These are phyloP conservation scores for Prolemur simus DNA, from an alignment of 2,113 vertebrate genomes.

Conservation along the genomic window DNA sequence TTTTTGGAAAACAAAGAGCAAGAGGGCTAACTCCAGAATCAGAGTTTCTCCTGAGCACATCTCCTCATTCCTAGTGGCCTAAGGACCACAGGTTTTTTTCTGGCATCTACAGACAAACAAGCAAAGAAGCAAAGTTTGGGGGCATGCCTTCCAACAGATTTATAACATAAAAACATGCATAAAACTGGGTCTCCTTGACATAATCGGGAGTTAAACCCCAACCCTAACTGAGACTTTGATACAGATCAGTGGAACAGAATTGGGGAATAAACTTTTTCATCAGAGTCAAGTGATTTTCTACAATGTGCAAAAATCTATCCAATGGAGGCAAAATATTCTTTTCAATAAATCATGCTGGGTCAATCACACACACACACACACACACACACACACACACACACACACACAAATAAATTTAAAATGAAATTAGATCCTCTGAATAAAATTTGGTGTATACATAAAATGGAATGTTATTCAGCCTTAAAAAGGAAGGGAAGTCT, in stretches of 20 bases:
- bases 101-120: not conserved
- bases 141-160: too few relatives aligned
- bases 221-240: not conserved
- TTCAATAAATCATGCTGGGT: not conserved
- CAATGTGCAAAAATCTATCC: not conserved
- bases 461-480: not conserved
- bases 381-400: too few relatives aligned
- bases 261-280: too few relatives aligned
- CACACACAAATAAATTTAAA: not conserved
- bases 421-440: not conserved
- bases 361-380: not conserved
- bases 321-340: too few relatives aligned
- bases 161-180: not conserved
- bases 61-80: too few relatives aligned
- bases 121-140: not conserved
- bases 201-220: not conserved
- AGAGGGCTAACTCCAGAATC: not conserved
- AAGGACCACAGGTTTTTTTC: not conserved
- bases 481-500: not conserved
- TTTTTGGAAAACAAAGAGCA: not conserved
- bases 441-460: not conserved
- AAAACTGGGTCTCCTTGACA: not conserved
- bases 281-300: not conserved
- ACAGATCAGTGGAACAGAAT: not conserved
- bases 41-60: not conserved